These are phyloP conservation scores for Pseudonaja textilis DNA, from an alignment of 2,113 vertebrate genomes.

Conservation along the genomic window DNA sequence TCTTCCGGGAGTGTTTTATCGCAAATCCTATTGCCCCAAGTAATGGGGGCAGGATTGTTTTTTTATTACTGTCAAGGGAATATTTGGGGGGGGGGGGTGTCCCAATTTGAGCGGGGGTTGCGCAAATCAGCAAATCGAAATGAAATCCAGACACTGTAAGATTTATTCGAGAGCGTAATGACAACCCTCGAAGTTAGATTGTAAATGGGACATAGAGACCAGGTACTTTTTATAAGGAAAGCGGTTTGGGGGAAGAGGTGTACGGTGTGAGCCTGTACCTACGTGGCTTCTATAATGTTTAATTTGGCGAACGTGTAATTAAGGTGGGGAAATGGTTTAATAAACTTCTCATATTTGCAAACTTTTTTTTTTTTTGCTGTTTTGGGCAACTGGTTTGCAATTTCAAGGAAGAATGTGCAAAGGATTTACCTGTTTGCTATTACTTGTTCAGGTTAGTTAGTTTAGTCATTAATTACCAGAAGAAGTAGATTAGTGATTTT, in stretches of 20 bases:
- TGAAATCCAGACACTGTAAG: neutral
- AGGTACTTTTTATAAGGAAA: neutral
- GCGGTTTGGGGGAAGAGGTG: neutral
- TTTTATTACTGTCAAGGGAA: neutral
- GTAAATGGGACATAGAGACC: neutral
- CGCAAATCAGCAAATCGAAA: neutral
- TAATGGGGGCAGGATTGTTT: neutral
- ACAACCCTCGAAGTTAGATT: neutral
- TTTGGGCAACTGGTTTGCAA: neutral
- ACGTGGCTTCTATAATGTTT: too few relatives aligned
- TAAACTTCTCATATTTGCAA: neutral
- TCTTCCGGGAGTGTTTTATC: neutral
- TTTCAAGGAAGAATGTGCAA: neutral
- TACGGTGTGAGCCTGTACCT: neutral
- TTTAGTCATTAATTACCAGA: neutral
- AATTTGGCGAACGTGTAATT: neutral
- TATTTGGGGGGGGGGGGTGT: neutral
- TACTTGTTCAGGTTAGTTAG: neutral
- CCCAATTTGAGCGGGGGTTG: neutral
- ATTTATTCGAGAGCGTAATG: neutral
- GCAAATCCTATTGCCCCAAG: neutral
- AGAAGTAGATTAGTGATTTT: neutral
- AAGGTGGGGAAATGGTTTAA: neutral
- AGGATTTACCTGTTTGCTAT: neutral
- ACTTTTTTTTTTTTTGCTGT: neutral